Evolutionary conservation across 1,140 invertebrate genomes (phyloP), one percentile per base, ranked within the genome.

Genomic region (Calycopis cecrops): DNA sequence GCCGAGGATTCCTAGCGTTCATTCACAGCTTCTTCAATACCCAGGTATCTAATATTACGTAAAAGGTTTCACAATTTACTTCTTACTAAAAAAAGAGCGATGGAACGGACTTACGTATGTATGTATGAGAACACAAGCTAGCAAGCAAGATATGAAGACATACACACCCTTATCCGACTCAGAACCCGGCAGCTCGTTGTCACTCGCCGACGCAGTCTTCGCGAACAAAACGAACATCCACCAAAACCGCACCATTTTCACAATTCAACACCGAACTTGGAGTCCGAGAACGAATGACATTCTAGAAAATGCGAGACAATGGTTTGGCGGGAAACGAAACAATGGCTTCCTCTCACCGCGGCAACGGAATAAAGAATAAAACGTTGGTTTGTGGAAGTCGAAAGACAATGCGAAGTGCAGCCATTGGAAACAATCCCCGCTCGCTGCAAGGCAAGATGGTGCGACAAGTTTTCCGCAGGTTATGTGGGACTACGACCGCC

Each of bases 221-320:
- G 76, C 73, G 58, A 86, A 80, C 56, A 86, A 77, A 60, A 86
- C 67, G 58, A 82, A 78, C 78, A 86, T 74, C 83, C 83, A 86
- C 83, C 80, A 86, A 59, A 82, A 82, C 74, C 60, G 80, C 76
- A 83, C 73, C 81, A 85, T 83, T 76, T 54, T 77, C 63, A 77
- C 68, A 65, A 73, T 66, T 57, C 50, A 60, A 75, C 78, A 84
- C 79, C 59, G 73, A 67, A 68, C 52, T 55, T 59, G 52, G 42
- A 28, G 21, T 53, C 57, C 49, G 59, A 16, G 33, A 48, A n/a
- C 52, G 38, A 40, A 42, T 21, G 40, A 12, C 42, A 42, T 40
- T 53, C 21, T 42, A 28, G 14, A 53, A 53, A 44, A 38, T 17
- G 3, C 14, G 33, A 40, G 42, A 53, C 52, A 33, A 42, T 38